These are phyloP conservation scores for Aphaenogaster ashmeadi DNA, from an alignment of 1,140 invertebrate genomes.

Conservation along the genomic window DNA sequence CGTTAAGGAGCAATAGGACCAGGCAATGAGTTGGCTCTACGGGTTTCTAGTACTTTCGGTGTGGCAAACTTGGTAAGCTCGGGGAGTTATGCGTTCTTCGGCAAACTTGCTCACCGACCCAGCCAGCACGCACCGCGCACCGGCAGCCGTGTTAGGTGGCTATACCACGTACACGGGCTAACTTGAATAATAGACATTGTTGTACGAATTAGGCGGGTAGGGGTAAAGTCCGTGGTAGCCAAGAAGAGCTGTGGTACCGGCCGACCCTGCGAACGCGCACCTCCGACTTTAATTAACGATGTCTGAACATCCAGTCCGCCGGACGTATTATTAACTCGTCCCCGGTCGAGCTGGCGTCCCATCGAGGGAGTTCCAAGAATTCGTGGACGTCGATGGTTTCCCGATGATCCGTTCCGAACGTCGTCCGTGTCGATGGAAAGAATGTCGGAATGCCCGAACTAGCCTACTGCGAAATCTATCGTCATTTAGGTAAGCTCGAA, in stretches of 20 bases:
- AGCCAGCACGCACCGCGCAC: constrained; percentile 57
- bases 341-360: constrained; percentile 48
- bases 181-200: constrained; percentile 82
- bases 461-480: constrained; percentile 6
- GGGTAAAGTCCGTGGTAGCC: constrained; percentile 62
- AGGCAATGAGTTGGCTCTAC: constrained; percentile 44
- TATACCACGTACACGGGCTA: constrained; percentile 64
- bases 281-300: constrained; percentile 78
- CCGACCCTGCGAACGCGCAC: constrained; percentile 52
- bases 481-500: neutral
- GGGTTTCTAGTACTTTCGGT: constrained; percentile 72
- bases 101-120: constrained; percentile 67
- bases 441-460: neutral
- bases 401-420: constrained; percentile 10
- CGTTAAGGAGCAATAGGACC: constrained; percentile 63
- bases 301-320: constrained; percentile 73
- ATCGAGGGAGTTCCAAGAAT: constrained; percentile 63
- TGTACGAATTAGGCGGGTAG: constrained; percentile 76
- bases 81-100: constrained; percentile 75
- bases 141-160: constrained; percentile 62
- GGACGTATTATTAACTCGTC: constrained; percentile 76
- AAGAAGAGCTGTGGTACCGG: constrained; percentile 47
- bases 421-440: constrained; percentile 19
- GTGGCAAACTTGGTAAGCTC: constrained; percentile 76
- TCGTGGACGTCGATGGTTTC: constrained; percentile 61